Evolutionary conservation across 1,140 invertebrate species (phyloP).

Genomic region (Leptinotarsa defecta): DNA sequence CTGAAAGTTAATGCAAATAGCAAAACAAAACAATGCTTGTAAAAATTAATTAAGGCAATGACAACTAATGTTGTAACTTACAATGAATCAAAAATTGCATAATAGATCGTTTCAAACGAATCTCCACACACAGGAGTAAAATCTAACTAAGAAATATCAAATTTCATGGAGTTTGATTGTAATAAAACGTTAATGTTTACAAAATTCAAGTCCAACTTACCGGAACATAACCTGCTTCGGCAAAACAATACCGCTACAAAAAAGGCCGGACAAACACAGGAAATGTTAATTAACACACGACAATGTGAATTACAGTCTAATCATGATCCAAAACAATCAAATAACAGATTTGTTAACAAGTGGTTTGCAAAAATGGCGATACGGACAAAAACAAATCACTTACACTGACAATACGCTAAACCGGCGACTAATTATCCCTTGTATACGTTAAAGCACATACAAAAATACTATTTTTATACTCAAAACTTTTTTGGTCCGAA

Average conservation of each 20-base stretch:
- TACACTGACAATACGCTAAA: slow-evolving; percentile 28
- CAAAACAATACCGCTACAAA: slow-evolving; percentile 1
- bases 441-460: slow-evolving; percentile 24
- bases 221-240: slow-evolving; percentile 13
- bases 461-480: slow-evolving; percentile 42
- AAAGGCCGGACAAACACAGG: slow-evolving; percentile 32
- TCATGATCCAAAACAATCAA: slow-evolving; percentile 27
- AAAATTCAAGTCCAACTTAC: slow-evolving; percentile 26
- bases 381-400: slow-evolving; percentile 31
- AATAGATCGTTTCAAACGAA: neutral
- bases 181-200: slow-evolving; percentile 13
- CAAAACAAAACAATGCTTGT: neutral
- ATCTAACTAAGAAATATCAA: neutral
- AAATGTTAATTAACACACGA: slow-evolving; percentile 12
- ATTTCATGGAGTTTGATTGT: neutral
- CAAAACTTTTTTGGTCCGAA: slow-evolving; percentile 36
- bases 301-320: slow-evolving; percentile 24
- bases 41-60: neutral
- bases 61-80: neutral
- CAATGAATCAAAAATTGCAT: neutral
- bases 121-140: neutral
- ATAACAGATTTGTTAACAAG: slow-evolving; percentile 38
- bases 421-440: slow-evolving; percentile 6
- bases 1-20: neutral
- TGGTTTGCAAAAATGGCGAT: slow-evolving; percentile 40